Base-by-base conservation (phyloP, 2,113 vertebrate species). In the Bos taurus region DNA sequence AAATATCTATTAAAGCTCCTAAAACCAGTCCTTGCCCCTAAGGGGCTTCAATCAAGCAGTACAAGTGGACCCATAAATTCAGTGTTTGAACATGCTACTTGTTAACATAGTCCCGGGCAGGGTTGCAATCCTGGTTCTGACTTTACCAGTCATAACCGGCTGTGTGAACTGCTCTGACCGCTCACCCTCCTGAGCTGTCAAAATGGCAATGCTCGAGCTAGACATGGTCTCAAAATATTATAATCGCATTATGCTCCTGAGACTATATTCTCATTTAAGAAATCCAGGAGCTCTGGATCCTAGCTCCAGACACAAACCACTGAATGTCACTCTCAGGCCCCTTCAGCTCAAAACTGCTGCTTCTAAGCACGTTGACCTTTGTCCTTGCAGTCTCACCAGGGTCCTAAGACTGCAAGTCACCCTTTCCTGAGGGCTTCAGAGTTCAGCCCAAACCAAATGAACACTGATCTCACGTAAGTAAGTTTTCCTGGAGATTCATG, bases 1-100 rank as follows among this genome's bases (percentile, higher is more conserved):
- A 60, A 81, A 60, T 59, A 86, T 50, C 94, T 97, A 64, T 43
- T 71, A 83, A 91, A 80, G n/a, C 19, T 67, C 91, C 82, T 94
- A 64, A 62, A 78, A 86, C 67, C 87, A 87, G 25, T 3, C 28
- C 56, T 95, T 91, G 12, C 87, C 91, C 89, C 62, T 96, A 57
- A n/a, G 10, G 62, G 15, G 17, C 15, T 57, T 86, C 60, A 48
- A 36, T 62, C 78, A 50, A 90, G 23, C 25, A 28, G 19, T 30
- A 28, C 23, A 40, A 60, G 36, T 50, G 11, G 30, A 95, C 40
- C 80, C 95, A 71, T 67, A 84, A 87, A 96, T 50, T n/a, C 83
- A 48, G n/a, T 13, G 57, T 50, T 88, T 78, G 92, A 81, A 92
- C 77, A 92, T 23, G 30, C 36, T 67, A 14, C 46, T 26, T 54